Evolutionary conservation across 2,113 vertebrate genomes (phyloP).

Genomic region (Hippolais icterina): DNA sequence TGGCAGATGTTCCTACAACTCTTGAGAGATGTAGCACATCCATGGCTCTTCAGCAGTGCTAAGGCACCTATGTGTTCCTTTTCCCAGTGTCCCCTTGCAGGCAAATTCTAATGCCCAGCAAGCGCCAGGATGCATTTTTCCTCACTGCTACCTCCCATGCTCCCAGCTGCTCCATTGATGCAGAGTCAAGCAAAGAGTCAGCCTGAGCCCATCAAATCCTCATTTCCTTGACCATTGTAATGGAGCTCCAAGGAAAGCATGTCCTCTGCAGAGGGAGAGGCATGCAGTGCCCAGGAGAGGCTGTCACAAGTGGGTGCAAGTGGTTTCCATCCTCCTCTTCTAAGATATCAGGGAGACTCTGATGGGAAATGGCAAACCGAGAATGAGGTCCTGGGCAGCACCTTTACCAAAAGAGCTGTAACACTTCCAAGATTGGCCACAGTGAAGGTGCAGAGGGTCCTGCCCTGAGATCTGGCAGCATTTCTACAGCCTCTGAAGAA

Average conservation of each 20-base stretch:
- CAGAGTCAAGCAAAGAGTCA: neutral
- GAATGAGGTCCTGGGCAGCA: neutral
- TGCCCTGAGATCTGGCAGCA: neutral
- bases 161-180: neutral
- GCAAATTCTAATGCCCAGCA: neutral
- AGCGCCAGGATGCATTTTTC: neutral
- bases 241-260: rapidly evolving
- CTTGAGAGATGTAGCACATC: neutral
- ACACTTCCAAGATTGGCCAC: neutral
- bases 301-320: neutral
- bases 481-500: neutral
- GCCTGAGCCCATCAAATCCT: neutral
- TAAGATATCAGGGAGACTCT: neutral
- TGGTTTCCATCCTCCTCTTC: neutral
- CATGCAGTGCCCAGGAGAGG: neutral
- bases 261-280: neutral
- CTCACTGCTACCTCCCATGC: rapidly evolving
- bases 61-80: neutral
- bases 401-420: neutral
- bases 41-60: neutral
- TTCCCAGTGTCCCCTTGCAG: neutral
- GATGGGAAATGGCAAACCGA: neutral
- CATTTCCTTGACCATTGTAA: neutral
- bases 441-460: neutral
- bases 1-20: neutral